Conservation (phyloP, 2,888 invertebrate species). For the Limnephilus auricula region DNA sequence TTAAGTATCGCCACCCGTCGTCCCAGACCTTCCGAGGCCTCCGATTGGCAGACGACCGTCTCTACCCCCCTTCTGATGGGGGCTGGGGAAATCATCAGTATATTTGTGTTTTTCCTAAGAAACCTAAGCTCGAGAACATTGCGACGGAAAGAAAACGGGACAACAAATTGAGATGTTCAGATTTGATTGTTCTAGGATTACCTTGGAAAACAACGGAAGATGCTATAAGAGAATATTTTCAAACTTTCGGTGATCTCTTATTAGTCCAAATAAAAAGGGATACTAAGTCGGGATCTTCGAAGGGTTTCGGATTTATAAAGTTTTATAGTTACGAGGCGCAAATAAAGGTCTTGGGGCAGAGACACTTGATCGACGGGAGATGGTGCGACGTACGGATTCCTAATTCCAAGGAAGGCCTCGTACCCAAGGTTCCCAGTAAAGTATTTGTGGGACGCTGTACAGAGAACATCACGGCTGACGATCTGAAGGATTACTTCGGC, state of each 20-base stretch:
- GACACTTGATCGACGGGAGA: constrained; percentile 84
- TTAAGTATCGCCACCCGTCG: constrained; percentile 94
- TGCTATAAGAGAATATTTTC: constrained; percentile 84
- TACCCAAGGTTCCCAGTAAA: constrained; percentile 83
- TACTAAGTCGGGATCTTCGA: constrained; percentile 80
- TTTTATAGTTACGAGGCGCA: constrained; percentile 83
- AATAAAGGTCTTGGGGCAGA: constrained; percentile 79
- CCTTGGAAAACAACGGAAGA: constrained; percentile 88
- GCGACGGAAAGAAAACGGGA: constrained; percentile 68
- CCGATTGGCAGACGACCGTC: constrained; percentile 91
- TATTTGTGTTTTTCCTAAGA: constrained; percentile 81
- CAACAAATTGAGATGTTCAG: constrained; percentile 79
- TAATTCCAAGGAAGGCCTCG: constrained; percentile 82
- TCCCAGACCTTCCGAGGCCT: constrained; percentile 92
- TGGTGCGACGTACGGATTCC: constrained; percentile 87
- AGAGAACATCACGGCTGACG: constrained; percentile 87
- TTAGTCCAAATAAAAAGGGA: constrained; percentile 80
- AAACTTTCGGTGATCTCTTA: constrained; percentile 82
- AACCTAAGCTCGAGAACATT: constrained; percentile 56
- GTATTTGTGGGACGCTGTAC: constrained; percentile 92
- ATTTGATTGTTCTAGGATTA: constrained; percentile 87
- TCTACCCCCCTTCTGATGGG: constrained; percentile 87
- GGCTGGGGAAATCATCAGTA: constrained; percentile 91
- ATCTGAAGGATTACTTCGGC: constrained; percentile 86
- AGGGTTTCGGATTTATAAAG: constrained; percentile 86